Evolutionary conservation across 2,113 vertebrate species (phyloP).

Genomic region (human): GRCh38 chr4:185247001-185247500

Average conservation of each 20-base stretch:
- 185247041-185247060: neutral
- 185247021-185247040: slow-evolving; percentile 4
- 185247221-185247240: slow-evolving; percentile 1
- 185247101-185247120: neutral
- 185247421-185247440: slow-evolving; percentile 7
- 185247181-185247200: neutral
- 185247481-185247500: neutral
- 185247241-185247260: slow-evolving; percentile 58
- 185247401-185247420: neutral
- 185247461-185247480: neutral
- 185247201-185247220: neutral
- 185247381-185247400: slow-evolving; percentile 67
- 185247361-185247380: slow-evolving; percentile 98
- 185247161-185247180: neutral
- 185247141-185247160: slow-evolving; percentile 23
- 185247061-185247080: neutral
- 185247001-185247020: neutral
- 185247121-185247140: neutral
- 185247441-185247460: neutral
- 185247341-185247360: slow-evolving; percentile 97
- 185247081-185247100: neutral
- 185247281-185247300: slow-evolving; percentile 85
- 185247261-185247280: slow-evolving; percentile 19
- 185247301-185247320: slow-evolving; percentile 86
- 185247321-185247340: slow-evolving; percentile 90